Evolutionary conservation across 2,113 vertebrate species (phyloP).

Genomic region (Calidris pugnax): DNA sequence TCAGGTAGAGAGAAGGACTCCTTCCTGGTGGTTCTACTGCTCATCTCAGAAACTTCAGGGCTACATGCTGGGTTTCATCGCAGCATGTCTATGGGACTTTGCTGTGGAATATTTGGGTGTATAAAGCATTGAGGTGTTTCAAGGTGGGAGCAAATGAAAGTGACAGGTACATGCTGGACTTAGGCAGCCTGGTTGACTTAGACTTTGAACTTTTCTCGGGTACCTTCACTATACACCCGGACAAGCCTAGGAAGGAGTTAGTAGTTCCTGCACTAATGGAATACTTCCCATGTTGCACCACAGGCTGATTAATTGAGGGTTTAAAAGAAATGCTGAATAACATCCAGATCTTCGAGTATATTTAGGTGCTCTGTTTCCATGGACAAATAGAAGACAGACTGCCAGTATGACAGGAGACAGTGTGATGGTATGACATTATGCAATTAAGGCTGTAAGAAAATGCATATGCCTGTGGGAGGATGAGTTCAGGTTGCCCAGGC

Average conservation of each 20-base stretch:
- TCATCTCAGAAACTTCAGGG: background rate
- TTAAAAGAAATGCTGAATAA: background rate
- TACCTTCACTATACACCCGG: background rate
- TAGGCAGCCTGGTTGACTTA: background rate
- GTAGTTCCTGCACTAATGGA: background rate
- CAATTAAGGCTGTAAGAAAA: conserved; percentile 27
- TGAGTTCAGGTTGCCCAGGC: conserved; percentile 36
- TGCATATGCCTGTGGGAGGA: conserved; percentile 14
- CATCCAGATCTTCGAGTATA: background rate
- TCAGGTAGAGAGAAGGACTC: background rate
- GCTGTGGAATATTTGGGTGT: background rate
- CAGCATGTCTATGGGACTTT: background rate
- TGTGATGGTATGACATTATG: background rate
- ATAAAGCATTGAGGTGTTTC: background rate
- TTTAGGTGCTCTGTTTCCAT: background rate
- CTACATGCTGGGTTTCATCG: background rate
- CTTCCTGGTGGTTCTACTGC: background rate
- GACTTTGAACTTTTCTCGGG: background rate
- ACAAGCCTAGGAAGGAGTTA: background rate
- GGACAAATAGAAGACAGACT: background rate
- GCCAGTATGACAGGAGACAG: background rate
- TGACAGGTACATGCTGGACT: background rate
- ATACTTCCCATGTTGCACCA: background rate
- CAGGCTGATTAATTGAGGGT: background rate
- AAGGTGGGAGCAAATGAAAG: background rate